Evolutionary conservation across 1,140 invertebrate genomes (phyloP).

Genomic region (Macrobrachium rosenbergii): DNA sequence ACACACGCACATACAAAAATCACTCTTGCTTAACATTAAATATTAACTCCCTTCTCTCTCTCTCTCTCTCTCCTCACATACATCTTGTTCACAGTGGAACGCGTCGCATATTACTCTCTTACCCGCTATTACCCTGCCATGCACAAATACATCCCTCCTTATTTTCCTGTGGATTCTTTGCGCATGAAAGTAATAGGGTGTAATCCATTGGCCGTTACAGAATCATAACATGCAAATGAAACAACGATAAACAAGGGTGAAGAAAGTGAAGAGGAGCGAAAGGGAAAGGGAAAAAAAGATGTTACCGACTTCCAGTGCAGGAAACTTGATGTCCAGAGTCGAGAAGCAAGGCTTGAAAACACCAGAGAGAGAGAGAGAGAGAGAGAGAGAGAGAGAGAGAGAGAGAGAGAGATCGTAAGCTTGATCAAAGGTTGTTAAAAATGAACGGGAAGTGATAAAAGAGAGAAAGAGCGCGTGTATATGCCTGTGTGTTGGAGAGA

Average conservation of each 20-base stretch:
- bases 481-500: background rate
- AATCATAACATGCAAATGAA: too few species aligned
- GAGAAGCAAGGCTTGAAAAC: background rate
- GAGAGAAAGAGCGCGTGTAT: background rate
- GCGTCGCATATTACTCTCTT: too few species aligned
- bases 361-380: background rate
- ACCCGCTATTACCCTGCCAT: too few species aligned
- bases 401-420: background rate
- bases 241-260: too few species aligned
- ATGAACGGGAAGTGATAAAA: background rate
- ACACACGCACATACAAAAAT: background rate
- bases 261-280: too few species aligned
- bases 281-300: too few species aligned
- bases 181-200: too few species aligned
- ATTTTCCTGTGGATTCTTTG: too few species aligned
- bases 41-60: background rate
- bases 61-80: background rate
- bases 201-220: too few species aligned
- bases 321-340: background rate
- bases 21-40: background rate
- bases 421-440: background rate
- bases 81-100: background rate
- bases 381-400: conserved; percentile 26
- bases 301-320: background rate
- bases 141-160: too few species aligned